These are phyloP conservation scores for Danaus plexippus DNA, from an alignment of 1,140 invertebrate genomes.

Conservation along the genomic window DNA sequence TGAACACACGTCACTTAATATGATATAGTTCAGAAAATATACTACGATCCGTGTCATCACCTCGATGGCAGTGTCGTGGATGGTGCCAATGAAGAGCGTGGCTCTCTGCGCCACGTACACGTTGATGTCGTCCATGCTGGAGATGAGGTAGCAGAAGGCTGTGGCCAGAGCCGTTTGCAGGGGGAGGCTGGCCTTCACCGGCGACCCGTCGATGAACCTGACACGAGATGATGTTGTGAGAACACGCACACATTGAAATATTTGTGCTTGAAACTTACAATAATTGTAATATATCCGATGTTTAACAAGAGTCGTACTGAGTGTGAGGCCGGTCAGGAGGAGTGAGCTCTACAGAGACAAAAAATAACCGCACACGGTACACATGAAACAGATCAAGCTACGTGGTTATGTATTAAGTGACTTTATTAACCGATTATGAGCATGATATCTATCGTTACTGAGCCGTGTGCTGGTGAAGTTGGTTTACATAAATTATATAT, in stretches of 20 bases:
- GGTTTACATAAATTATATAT: too few species aligned
- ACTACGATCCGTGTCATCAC: constrained; percentile 45
- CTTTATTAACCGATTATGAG: too few species aligned
- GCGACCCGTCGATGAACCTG: constrained; percentile 91
- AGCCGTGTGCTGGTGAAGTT: too few species aligned
- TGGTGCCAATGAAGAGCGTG: constrained; percentile 92
- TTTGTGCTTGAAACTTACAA: background rate
- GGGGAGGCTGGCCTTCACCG: constrained; percentile 85
- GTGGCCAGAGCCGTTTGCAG: constrained; percentile 96
- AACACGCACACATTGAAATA: background rate
- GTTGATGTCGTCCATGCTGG: constrained; percentile 96
- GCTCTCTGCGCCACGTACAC: constrained; percentile 95
- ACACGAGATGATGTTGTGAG: background rate
- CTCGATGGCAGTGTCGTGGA: constrained; percentile 89
- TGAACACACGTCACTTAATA: too few species aligned
- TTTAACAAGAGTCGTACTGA: background rate
- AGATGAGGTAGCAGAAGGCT: constrained; percentile 96
- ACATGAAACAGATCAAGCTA: too few species aligned
- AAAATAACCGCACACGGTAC: too few species aligned
- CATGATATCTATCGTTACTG: too few species aligned
- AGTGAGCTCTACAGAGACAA: too few species aligned
- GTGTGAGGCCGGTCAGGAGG: too few species aligned
- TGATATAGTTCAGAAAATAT: background rate
- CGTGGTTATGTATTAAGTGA: too few species aligned
- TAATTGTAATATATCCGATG: background rate